Evolutionary conservation across 1,140 invertebrate genomes (phyloP), one percentile per base, ranked within the genome.

Genomic region (Episyrphus balteatus): DNA sequence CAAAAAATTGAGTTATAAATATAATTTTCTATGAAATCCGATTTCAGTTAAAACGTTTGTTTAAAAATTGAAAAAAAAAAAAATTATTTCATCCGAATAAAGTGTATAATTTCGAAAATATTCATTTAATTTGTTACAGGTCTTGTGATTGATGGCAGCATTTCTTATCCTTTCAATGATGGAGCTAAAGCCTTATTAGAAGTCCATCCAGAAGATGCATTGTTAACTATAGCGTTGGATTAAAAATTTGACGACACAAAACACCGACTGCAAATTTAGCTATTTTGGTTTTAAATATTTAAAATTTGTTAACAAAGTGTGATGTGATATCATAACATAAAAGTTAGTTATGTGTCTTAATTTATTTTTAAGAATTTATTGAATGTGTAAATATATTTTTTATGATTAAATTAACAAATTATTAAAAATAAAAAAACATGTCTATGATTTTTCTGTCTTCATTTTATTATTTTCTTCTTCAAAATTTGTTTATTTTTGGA

Each of bases 91-190:
- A n/a, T n/a, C n/a, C n/a, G 8, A 26, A 26, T 26, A 3, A 26
- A 26, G 21, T 26, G 21, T 26, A 8, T 26, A 26, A 26, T 26
- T n/a, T n/a, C n/a, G n/a, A 26, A 26, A 5, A 6, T 14, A 33
- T 38, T 21, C 2, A 14, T 49, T 37, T 51, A 13, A 31, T 36
- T 51, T 26, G 17, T 55, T 44, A 5, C 56, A 78, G 86, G 85
- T 62, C 70, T 98, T 11, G 94, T 98, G 0, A 81, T 99, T n/a
- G 96, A 99, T 71, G 95, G 95, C 15, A 91, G 92, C 44, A 82
- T 95, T 9, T 92, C 89, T 0, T 93, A 92, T 61, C 80, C 81
- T 0, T 98, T 98, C 69, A 97, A 97, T 70, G 90, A 95, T 65
- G 95, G 95, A 3, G 84, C 92, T 0, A 77, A 83, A 53, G 93